Base-by-base conservation (phyloP, 2,888 invertebrate species). In the Sylvicola cinctus region DNA sequence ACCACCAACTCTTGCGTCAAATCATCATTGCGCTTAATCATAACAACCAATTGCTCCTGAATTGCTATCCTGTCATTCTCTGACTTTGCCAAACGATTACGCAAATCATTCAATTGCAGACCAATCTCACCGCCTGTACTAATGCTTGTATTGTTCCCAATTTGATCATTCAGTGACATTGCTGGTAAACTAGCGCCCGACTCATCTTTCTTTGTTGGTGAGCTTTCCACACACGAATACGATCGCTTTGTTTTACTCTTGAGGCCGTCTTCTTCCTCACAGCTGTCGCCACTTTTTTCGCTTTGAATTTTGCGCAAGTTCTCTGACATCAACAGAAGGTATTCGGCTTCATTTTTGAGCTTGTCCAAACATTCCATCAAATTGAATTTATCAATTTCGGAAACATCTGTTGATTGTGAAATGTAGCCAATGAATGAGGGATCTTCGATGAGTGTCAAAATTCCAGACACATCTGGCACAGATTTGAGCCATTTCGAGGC, bases 291-390 rank as follows among this genome's bases (percentile, higher is more conserved):
- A 35, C 45, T 45, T 3, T 43, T 43, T 26, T 44, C 44, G 31
- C 45, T 44, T 3, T 38, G 32, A 8, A 41, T 40, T 0, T 43
- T 39, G 14, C 34, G 31, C 14, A 56, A 40, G 27, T 52, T 51
- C 40, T 58, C 55, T 0, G 70, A 70, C n/a, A 75, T 51, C 23
- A 69, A 66, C 31, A 81, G 57, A 41, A 83, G 56, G 15, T 71
- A 70, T 25, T 73, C 70, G 1, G 80, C 80, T 47, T 83, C 81
- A 7, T 61, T 51, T 39, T 70, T 66, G 33, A 83, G 54, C 15
- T 75, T 63, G 33, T 68, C 63, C 41, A 81, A 50, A 43, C 80
- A 80, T 30, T 62, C 58, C 35, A 71, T 71, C 38, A 83, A 55
- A 49, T 80, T 76, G 16, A 63, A 63, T 47, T 66, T 68, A 37